phyloP scores from a whole-genome alignment of 2,797 vertebrate genomes.

The Pangasius larnaudii region DNA sequence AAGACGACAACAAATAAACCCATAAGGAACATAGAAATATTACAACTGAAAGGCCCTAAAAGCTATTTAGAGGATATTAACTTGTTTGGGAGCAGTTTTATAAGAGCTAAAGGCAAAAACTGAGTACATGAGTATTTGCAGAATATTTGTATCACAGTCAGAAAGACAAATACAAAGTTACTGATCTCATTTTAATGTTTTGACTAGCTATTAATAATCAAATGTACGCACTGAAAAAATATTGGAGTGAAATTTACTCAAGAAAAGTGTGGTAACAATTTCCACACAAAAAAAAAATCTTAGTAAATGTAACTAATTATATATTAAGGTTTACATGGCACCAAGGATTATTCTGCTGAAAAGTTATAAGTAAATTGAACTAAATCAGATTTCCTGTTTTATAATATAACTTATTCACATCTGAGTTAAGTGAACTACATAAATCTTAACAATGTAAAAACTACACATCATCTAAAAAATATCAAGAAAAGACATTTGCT shows the following conservation, averaged over 20 bases:
- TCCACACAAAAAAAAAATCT: too few species aligned
- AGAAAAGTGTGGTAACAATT: neutral
- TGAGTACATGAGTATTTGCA: neutral
- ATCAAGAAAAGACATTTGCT: neutral
- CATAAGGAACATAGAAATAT: neutral
- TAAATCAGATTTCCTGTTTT: neutral
- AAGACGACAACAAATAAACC: neutral
- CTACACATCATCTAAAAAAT: too few species aligned
- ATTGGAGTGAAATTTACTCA: neutral
- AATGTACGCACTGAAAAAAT: neutral
- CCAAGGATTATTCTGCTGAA: neutral
- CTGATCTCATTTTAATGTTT: neutral
- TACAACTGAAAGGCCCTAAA: neutral
- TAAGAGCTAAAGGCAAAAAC: neutral
- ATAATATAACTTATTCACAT: neutral
- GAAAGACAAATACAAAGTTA: neutral
- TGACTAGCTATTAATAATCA: neutral
- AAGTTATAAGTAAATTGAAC: neutral
- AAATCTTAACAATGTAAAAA: neutral
- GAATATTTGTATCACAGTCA: neutral
- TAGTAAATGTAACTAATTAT: neutral
- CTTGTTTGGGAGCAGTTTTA: neutral
- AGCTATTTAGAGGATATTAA: neutral
- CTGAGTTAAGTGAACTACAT: neutral
- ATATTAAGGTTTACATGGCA: neutral